phyloP scores from a whole-genome alignment of 2,797 vertebrate species.

The Hipposideros larvatus region DNA sequence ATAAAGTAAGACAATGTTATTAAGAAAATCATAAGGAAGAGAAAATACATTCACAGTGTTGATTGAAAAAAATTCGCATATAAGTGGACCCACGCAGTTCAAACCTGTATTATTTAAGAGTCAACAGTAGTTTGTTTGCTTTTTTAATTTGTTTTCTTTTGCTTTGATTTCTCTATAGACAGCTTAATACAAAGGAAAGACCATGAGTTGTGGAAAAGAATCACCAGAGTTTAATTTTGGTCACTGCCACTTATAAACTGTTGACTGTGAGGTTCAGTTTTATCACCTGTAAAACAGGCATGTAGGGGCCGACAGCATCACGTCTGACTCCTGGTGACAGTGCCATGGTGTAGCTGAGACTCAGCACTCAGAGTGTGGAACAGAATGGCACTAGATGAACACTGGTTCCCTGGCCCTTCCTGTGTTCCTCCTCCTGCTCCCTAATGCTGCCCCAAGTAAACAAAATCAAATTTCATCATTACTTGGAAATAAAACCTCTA shows the following conservation, averaged over 20 bases:
- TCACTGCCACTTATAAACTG: neutral
- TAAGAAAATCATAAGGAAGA: too few relatives aligned
- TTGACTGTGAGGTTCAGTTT: neutral
- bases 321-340: neutral
- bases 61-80: too few relatives aligned
- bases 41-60: too few relatives aligned
- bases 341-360: too few relatives aligned
- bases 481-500: slow-evolving; percentile 46
- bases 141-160: neutral
- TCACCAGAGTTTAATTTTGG: neutral
- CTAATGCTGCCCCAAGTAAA: neutral
- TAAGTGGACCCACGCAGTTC: too few relatives aligned
- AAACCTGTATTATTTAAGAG: too few relatives aligned
- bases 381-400: neutral
- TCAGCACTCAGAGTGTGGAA: too few relatives aligned
- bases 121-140: neutral
- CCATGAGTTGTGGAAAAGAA: neutral
- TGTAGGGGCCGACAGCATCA: neutral
- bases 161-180: neutral
- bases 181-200: neutral
- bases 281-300: neutral
- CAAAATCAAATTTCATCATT: neutral
- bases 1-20: too few relatives aligned
- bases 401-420: neutral
- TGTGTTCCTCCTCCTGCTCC: neutral